phyloP scores from a whole-genome alignment of 2,113 vertebrate species.

The Oreotrochilus melanogaster region DNA sequence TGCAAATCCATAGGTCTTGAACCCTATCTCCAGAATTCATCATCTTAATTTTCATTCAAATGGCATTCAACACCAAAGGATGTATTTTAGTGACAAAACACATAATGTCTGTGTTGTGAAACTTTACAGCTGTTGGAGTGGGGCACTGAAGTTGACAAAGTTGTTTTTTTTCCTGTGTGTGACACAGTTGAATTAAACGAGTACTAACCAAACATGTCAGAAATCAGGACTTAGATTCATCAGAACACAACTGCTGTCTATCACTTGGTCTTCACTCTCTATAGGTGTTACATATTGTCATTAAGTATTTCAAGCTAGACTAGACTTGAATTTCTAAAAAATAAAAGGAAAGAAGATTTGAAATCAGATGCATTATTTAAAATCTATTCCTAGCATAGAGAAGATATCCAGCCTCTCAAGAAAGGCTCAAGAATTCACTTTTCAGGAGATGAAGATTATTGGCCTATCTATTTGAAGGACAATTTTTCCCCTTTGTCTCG shows the following conservation, averaged over 20 bases:
- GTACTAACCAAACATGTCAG: background rate
- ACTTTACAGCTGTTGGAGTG: background rate
- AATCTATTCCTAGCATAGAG: background rate
- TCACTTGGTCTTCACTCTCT: background rate
- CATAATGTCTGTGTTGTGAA: background rate
- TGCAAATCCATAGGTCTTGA: background rate
- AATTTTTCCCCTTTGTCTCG: background rate
- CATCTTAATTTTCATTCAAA: background rate
- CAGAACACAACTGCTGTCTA: background rate
- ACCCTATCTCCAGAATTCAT: background rate
- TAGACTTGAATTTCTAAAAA: background rate
- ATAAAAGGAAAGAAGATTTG: background rate
- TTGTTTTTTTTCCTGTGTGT: background rate
- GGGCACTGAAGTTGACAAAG: background rate
- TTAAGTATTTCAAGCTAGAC: background rate
- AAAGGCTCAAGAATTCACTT: background rate
- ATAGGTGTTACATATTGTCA: background rate
- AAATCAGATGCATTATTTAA: background rate
- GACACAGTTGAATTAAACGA: background rate
- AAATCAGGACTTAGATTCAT: background rate
- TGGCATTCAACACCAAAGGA: background rate
- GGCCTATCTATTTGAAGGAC: background rate
- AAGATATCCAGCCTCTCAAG: background rate
- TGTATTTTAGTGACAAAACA: background rate
- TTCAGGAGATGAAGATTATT: background rate